Base-by-base conservation (phyloP, 2,888 invertebrate genomes). In the Sphaerophoria taeniata region DNA sequence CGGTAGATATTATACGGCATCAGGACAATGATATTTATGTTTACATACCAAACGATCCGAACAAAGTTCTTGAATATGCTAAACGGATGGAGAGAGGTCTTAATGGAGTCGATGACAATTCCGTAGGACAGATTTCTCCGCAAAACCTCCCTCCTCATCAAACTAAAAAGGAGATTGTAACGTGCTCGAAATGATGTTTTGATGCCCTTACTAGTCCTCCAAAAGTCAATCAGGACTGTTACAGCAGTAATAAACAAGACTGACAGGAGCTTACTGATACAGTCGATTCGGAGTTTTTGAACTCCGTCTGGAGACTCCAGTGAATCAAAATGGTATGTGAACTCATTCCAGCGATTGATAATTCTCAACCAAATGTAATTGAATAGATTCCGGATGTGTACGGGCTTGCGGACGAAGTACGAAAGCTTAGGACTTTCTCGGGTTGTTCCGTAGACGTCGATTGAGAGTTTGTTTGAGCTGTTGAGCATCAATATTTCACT, bases 321-420 rank as follows among this genome's bases (percentile, higher is more conserved):
- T 0, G 96, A 96, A 90, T 97, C 97, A 87, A 96, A 95, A 88
- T 95, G 95, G 33, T 95, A 95, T 6, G 96, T 94, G 87, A 96
- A 96, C 88, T 96, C 96, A 89, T 96, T 96, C 96, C 96, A 97
- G 24, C 94, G 93, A 88, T 96, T 96, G 16, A 95, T 94, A 43
- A 96, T 91, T 79, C 94, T 94, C 88, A 95, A 95, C 51, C 94
- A 93, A 12, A 96, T 88, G 87, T 95, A 95, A 49, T 94, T 94
- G 90, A 94, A 94, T 9, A 97, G 92, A 74, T 94, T 93, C 31
- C 95, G 95, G 65, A 95, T 93, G 16, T 95, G 94, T 79, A 94
- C 93, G 0, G 95, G 94, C 24, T 93, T 92, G 11, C 94, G 93
- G 56, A 95, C 93, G 9, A 95, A 93, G 80, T 94, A 87, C 93